A percentile compares a stretch with the other conserved stretches of the same genome.
These are phyloP conservation scores for Procambarus clarkii DNA, from an alignment of 1,140 invertebrate genomes.

Conservation along the genomic window DNA sequence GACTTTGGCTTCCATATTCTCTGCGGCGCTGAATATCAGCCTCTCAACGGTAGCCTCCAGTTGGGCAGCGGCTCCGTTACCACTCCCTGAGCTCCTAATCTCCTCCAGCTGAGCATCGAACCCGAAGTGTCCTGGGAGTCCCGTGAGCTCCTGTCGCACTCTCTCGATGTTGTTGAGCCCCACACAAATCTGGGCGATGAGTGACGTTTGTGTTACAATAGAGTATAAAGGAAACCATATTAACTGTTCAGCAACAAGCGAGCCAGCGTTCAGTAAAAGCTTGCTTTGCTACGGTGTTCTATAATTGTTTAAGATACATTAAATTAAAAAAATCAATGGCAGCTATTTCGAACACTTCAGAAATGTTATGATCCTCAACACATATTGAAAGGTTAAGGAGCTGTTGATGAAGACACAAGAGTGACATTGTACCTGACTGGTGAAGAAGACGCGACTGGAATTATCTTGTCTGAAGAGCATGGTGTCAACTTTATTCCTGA, in stretches of 20 bases:
- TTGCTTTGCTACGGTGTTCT: too few relatives aligned
- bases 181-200: conserved; percentile 59
- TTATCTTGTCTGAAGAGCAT: conserved; percentile 58
- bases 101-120: conserved; percentile 45
- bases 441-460: conserved; percentile 61
- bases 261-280: too few relatives aligned
- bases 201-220: too few relatives aligned
- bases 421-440: conserved; percentile 18
- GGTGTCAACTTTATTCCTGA: conserved; percentile 64
- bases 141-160: conserved; percentile 57
- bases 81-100: conserved; percentile 12
- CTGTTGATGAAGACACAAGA: background rate
- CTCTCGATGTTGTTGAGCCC: conserved; percentile 72
- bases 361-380: too few relatives aligned
- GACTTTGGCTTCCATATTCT: conserved; percentile 71
- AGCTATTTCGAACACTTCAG: too few relatives aligned
- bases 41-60: conserved; percentile 58
- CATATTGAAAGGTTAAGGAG: too few relatives aligned
- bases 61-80: conserved; percentile 39
- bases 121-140: conserved; percentile 57
- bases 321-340: too few relatives aligned
- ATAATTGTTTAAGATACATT: too few relatives aligned
- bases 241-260: too few relatives aligned
- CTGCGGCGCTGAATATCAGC: conserved; percentile 57
- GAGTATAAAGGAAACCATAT: too few relatives aligned